A percentile compares a stretch with the other conserved stretches of the same genome.
Conservation (phyloP, 2,797 vertebrate species). For the Eospalax fontanierii region DNA sequence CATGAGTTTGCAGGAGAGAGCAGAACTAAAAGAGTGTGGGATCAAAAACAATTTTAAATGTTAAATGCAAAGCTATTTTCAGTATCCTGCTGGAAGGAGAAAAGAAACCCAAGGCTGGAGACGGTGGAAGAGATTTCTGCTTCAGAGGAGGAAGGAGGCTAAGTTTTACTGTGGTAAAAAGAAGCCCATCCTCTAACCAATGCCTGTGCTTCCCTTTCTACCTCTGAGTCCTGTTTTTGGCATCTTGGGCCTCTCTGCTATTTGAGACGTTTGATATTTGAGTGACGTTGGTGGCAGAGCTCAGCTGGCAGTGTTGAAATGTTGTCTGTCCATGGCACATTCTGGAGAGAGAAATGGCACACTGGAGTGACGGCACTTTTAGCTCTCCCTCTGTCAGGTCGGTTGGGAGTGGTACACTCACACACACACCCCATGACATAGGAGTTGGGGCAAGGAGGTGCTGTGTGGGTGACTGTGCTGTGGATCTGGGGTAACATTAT, state of each 20-base stretch:
- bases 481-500: constrained; percentile 7
- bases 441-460: constrained; percentile 33
- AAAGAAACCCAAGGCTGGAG: constrained; percentile 72
- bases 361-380: constrained; percentile 19
- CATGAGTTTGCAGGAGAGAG: constrained; percentile 79
- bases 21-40: constrained; percentile 84
- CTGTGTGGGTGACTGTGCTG: constrained; percentile 12
- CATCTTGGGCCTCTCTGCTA: constrained; percentile 50
- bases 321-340: neutral
- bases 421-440: neutral
- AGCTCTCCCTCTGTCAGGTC: neutral
- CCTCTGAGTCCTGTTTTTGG: constrained; percentile 51
- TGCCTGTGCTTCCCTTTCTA: neutral
- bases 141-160: constrained; percentile 63
- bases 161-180: constrained; percentile 38
- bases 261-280: constrained; percentile 76
- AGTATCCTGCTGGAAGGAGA: constrained; percentile 80
- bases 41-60: constrained; percentile 86
- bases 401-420: neutral
- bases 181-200: constrained; percentile 26
- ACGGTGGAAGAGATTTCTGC: constrained; percentile 76
- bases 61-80: constrained; percentile 87
- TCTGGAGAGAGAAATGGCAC: neutral
- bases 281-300: constrained; percentile 32
- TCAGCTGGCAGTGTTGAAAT: constrained; percentile 30